Conservation (phyloP, 2,113 vertebrate genomes). For the Amblyornis subalaris region DNA sequence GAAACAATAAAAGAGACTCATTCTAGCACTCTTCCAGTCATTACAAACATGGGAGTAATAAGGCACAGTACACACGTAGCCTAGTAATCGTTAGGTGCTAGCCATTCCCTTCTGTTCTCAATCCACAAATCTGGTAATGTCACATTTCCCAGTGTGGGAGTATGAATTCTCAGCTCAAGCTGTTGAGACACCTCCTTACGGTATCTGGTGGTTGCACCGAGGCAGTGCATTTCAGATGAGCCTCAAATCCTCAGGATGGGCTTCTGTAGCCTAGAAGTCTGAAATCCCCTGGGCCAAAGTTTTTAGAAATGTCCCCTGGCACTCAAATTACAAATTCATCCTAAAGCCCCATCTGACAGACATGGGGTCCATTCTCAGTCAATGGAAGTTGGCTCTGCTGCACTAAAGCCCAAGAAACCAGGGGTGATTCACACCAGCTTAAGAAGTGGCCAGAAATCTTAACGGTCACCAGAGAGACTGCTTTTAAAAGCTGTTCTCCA, state of each 20-base stretch:
- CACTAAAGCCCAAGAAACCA: neutral
- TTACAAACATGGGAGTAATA: constrained; percentile 6
- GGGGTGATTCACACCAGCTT: neutral
- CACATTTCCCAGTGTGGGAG: constrained; percentile 31
- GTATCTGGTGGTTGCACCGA: neutral
- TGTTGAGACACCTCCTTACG: neutral
- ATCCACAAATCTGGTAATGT: constrained; percentile 11
- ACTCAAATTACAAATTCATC: neutral
- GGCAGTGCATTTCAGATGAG: neutral
- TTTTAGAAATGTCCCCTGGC: neutral
- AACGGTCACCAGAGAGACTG: neutral
- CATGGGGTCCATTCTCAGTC: neutral
- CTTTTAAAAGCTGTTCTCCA: neutral
- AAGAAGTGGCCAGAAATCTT: neutral
- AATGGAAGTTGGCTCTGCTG: neutral
- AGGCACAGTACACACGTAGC: neutral
- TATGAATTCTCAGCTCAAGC: constrained; percentile 33
- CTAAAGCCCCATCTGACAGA: neutral
- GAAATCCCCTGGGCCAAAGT: neutral
- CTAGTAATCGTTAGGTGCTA: neutral
- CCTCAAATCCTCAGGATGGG: neutral
- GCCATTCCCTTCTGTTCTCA: constrained; percentile 47
- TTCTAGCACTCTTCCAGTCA: neutral
- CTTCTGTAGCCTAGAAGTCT: neutral
- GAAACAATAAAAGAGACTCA: neutral